Evolutionary conservation across 2,113 vertebrate genomes (phyloP).

Genomic region (Pygoscelis antarcticus): DNA sequence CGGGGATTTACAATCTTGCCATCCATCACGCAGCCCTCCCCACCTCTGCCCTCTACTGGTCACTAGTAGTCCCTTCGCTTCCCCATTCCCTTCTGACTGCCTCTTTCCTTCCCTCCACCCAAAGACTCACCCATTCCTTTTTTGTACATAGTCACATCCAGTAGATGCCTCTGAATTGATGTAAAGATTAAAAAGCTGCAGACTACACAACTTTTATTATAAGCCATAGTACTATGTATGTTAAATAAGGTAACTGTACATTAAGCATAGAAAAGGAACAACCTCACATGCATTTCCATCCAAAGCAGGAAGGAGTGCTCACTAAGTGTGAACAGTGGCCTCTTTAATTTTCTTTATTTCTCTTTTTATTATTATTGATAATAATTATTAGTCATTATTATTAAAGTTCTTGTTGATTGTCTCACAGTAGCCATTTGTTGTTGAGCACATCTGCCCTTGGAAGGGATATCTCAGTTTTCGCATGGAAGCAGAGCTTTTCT

Average conservation of each 20-base stretch:
- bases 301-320: constrained; percentile 16
- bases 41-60: neutral
- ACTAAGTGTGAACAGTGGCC: neutral
- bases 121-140: constrained; percentile 40
- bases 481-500: neutral
- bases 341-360: neutral
- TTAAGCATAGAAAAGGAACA: constrained; percentile 45
- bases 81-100: neutral
- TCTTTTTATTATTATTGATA: neutral
- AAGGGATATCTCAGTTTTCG: neutral
- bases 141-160: constrained; percentile 68
- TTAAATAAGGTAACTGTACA: constrained; percentile 63
- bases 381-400: neutral
- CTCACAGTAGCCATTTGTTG: neutral
- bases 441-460: neutral
- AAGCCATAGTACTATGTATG: constrained; percentile 81
- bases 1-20: constrained; percentile 64
- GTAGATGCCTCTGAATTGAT: constrained; percentile 72
- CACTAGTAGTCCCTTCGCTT: neutral
- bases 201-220: constrained; percentile 74
- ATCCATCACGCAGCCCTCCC: neutral
- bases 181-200: constrained; percentile 72
- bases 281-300: constrained; percentile 1
- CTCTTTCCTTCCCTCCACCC: neutral
- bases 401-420: neutral